These are phyloP conservation scores for Hippocampus guttulatus DNA, from an alignment of 2,113 vertebrate species.

Conservation along the genomic window DNA sequence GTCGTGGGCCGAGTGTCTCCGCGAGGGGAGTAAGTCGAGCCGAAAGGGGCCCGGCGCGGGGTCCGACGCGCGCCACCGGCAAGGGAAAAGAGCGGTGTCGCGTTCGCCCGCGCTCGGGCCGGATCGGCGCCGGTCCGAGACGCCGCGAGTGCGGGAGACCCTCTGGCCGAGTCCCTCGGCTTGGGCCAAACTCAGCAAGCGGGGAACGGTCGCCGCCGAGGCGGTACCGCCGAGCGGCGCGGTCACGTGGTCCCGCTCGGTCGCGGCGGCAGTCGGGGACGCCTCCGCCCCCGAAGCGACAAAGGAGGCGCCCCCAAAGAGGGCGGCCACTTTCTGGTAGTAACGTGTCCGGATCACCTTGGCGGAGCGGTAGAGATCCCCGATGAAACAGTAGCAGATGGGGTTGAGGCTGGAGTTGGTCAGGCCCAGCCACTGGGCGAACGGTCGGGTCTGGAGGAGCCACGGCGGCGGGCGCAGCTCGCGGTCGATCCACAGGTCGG, in stretches of 20 bases:
- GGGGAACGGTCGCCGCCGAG: conserved; percentile 48
- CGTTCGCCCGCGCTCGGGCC: conserved; percentile 52
- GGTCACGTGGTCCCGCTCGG: conserved; percentile 27
- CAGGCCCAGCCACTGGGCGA: conserved; percentile 88
- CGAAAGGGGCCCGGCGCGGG: background rate
- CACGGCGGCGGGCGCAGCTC: conserved; percentile 75
- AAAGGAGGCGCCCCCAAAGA: conserved; percentile 75
- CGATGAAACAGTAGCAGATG: conserved; percentile 89
- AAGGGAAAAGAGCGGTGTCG: conserved; percentile 34
- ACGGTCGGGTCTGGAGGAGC: conserved; percentile 83
- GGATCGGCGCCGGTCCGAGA: conserved; percentile 55
- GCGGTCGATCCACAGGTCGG: conserved; percentile 86
- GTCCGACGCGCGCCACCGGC: conserved; percentile 38
- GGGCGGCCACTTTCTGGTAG: conserved; percentile 76
- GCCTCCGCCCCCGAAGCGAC: conserved; percentile 29
- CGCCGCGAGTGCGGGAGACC: conserved; percentile 44
- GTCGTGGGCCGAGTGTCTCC: conserved; percentile 36
- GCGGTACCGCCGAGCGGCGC: conserved; percentile 28
- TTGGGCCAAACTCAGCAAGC: conserved; percentile 37
- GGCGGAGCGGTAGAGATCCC: conserved; percentile 80
- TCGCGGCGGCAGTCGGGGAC: conserved; percentile 4
- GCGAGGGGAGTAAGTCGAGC: background rate
- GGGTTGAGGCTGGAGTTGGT: conserved; percentile 92
- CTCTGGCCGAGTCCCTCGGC: conserved; percentile 32
- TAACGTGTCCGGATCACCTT: conserved; percentile 82